Conservation (phyloP, 2,888 invertebrate species). For the Amiota communis region DNA sequence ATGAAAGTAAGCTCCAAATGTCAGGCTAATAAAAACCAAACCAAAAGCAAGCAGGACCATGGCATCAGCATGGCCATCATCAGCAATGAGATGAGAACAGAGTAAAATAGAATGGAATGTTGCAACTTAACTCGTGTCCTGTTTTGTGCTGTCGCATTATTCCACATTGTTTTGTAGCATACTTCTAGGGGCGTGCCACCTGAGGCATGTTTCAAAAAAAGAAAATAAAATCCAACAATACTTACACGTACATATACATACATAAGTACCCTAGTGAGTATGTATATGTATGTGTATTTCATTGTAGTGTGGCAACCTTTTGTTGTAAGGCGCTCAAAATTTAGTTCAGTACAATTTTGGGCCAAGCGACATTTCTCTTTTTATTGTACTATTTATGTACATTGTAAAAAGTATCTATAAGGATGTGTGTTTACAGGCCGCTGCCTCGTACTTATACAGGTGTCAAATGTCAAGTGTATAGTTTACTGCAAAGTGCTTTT, state of each 20-base stretch:
- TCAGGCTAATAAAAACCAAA: conserved; percentile 8
- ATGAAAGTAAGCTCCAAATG: conserved; percentile 9
- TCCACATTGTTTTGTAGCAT: conserved; percentile 22
- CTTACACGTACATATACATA: neutral
- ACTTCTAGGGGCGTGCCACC: conserved; percentile 25
- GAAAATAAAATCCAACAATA: conserved; percentile 16
- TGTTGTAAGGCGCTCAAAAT: conserved; percentile 3
- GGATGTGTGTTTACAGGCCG: neutral
- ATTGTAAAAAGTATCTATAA: neutral
- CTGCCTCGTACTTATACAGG: conserved; percentile 36
- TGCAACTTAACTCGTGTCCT: neutral
- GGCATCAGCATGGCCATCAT: no score
- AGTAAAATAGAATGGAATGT: no score
- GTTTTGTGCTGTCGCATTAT: conserved; percentile 21
- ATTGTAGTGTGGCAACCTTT: conserved; percentile 9
- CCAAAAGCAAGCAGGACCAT: neutral
- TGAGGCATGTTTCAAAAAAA: conserved; percentile 13
- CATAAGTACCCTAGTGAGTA: neutral
- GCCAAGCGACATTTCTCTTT: neutral
- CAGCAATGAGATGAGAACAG: neutral
- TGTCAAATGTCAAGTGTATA: conserved; percentile 50
- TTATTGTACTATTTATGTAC: neutral
- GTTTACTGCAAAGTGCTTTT: conserved; percentile 45
- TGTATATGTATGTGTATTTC: neutral
- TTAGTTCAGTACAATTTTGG: neutral